Evolutionary conservation across 1,140 invertebrate species (phyloP).

Genomic region (Apis laboriosa): DNA sequence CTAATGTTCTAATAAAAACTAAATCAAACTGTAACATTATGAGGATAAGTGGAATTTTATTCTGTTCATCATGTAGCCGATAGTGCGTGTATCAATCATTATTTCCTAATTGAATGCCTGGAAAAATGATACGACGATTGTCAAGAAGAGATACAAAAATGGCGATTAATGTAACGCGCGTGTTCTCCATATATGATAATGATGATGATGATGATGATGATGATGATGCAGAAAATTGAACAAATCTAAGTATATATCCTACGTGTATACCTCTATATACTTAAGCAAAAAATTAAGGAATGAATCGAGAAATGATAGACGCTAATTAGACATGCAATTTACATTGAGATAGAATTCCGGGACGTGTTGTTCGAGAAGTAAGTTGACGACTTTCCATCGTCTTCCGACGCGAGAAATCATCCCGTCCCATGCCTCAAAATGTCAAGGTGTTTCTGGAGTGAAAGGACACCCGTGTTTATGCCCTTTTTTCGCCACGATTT

Average conservation of each 20-base stretch:
- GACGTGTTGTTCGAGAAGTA: neutral
- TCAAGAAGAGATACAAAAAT: neutral
- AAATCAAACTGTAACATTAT: neutral
- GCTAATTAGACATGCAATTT: neutral
- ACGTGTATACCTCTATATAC: no score
- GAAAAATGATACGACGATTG: neutral
- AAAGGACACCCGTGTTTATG: constrained; percentile 40
- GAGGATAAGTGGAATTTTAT: neutral
- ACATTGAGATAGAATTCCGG: no score
- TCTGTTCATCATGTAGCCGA: neutral
- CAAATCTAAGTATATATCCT: neutral
- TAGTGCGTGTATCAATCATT: neutral
- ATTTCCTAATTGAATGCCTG: neutral
- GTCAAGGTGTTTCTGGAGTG: constrained; percentile 38
- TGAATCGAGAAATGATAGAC: neutral
- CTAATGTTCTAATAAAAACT: neutral
- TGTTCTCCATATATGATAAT: neutral
- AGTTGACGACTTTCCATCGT: constrained; percentile 30
- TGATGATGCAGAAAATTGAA: neutral
- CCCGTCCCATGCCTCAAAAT: constrained; percentile 20
- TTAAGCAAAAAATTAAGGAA: neutral
- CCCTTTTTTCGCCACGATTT: constrained; percentile 31
- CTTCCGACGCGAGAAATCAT: neutral
- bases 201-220: neutral
- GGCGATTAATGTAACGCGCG: neutral